Evolutionary conservation across 2,113 vertebrate species (phyloP), one percentile per base, ranked within the genome.

Genomic region (Salvelinus sp.): DNA sequence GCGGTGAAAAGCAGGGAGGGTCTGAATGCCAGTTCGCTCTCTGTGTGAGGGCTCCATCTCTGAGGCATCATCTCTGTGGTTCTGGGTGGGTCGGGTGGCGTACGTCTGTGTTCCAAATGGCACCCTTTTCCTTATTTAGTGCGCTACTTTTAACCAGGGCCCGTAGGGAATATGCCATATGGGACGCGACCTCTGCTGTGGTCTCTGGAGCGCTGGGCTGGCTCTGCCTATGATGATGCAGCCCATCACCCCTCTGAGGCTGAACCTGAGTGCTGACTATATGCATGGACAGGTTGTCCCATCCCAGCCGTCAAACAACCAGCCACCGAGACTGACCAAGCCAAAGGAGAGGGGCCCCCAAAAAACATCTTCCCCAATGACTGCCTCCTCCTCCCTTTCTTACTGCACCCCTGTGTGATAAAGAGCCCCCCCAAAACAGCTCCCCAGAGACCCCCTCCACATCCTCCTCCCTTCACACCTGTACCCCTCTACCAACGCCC

Each of bases 251-350:
- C 74, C 67, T 57, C 65, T 54, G 64, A 74, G 71, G 78, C 66
- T 25, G 80, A 87, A 90, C 86, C 86, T 79, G 86, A 85, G 89
- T 79, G 78, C 76, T 38, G 64, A 82, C 88, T 91, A 84, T 84
- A 90, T 85, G 86, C 88, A 85, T 90, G 87, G 85, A 83, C 88
- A 83, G 82, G 76, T 79, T 69, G 38, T 85, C 76, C 58, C 58
- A 38, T 65, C 60, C 60, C 22, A 70, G 44, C 60, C 83, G 81
- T 91, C 89, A 92, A 77, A 89, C 73, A 79, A 69, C 81, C 70
- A 82, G 76, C 83, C 88, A 76, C 86, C 86, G 90, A 87, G 91
- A 91, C 83, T 82, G 85, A 80, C 83, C 87, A 68, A 86, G 86
- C 62, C 68, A 76, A 38, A 28, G 7, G 57, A 27, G 18, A 66